phyloP scores from a whole-genome alignment of 2,113 vertebrate genomes.

The Perccottus glenii region DNA sequence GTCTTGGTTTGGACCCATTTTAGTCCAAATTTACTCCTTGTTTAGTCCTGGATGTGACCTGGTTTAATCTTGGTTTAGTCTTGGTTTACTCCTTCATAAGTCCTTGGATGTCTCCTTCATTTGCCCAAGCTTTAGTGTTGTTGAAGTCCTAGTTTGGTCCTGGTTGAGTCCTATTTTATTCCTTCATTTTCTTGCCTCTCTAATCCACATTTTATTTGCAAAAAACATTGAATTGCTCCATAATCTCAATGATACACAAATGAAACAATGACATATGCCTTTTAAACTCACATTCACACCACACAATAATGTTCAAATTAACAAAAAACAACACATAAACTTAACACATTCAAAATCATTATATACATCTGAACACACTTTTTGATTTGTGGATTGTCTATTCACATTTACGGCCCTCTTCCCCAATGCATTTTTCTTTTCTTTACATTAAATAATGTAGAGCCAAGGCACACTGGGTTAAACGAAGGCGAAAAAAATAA shows the following conservation, averaged over 20 bases:
- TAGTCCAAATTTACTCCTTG: too few species aligned
- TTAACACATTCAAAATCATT: background rate
- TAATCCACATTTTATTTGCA: background rate
- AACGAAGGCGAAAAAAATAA: slow-evolving; percentile 40
- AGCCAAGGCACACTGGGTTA: slow-evolving; percentile 75
- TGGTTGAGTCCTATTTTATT: background rate
- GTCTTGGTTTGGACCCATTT: too few species aligned
- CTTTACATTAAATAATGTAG: slow-evolving; percentile 71
- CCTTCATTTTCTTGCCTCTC: background rate
- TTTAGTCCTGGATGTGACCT: too few species aligned
- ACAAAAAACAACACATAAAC: slow-evolving; percentile 24
- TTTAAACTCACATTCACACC: slow-evolving; percentile 7
- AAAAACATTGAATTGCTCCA: background rate
- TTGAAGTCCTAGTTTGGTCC: background rate
- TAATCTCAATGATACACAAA: slow-evolving; percentile 6
- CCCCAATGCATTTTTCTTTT: background rate
- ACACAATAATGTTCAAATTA: slow-evolving; percentile 40
- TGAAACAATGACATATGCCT: slow-evolving; percentile 1
- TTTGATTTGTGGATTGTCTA: slow-evolving; percentile 64
- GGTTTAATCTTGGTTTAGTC: background rate
- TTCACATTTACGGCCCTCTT: slow-evolving; percentile 21
- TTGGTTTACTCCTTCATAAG: background rate
- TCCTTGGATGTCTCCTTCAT: too few species aligned
- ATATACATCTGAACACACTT: background rate
- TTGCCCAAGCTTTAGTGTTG: background rate